Conservation (phyloP, 2,113 vertebrate species). For the Rousettus leschenaultii region DNA sequence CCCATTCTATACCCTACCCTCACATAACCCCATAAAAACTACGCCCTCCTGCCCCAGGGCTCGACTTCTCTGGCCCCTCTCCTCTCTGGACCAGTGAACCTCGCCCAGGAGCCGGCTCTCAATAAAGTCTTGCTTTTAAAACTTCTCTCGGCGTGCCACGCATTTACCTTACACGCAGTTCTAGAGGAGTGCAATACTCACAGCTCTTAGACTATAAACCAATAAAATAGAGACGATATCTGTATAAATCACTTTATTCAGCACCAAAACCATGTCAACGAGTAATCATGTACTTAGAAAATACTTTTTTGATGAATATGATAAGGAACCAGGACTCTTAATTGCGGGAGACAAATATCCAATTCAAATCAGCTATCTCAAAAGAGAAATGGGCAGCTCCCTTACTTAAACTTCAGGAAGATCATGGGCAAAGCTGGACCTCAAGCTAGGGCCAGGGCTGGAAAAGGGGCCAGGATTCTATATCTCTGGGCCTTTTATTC, state of each 20-base stretch:
- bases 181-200: neutral
- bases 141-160: no score
- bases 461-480: neutral
- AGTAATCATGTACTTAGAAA: slow-evolving; percentile 6
- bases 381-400: neutral
- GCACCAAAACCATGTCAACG: neutral
- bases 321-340: neutral
- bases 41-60: no score
- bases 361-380: neutral
- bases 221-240: neutral
- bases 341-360: neutral
- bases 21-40: no score
- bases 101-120: no score
- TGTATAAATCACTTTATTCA: neutral
- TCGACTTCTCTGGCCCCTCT: no score
- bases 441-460: neutral
- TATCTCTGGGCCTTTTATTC: neutral
- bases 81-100: no score
- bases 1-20: no score
- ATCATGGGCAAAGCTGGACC: neutral
- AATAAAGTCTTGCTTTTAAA: no score
- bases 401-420: neutral
- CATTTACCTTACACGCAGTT: neutral
- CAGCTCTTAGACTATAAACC: neutral
- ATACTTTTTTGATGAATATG: neutral